These are phyloP conservation scores for Probaryconus sp. DNA, from an alignment of 1,140 invertebrate genomes.

Conservation along the genomic window DNA sequence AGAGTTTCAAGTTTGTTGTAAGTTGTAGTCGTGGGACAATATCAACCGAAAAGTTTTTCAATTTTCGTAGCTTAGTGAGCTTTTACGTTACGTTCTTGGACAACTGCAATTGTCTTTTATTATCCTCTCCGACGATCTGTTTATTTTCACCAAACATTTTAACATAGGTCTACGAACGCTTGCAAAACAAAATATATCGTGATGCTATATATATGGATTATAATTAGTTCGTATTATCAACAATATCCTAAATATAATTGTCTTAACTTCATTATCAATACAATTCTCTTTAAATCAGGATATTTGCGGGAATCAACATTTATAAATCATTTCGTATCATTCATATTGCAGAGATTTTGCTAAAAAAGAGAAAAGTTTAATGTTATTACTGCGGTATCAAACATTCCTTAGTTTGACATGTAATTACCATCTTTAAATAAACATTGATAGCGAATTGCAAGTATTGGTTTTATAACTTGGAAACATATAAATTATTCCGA, in stretches of 20 bases:
- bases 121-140: constrained; percentile 56
- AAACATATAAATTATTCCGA: constrained; percentile 45
- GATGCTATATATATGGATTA: constrained; percentile 38
- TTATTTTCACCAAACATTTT: constrained; percentile 53
- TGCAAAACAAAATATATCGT: constrained; percentile 16
- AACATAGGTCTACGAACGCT: constrained; percentile 26
- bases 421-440: constrained; percentile 55
- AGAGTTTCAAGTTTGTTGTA: constrained; percentile 70
- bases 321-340: constrained; percentile 49
- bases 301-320: constrained; percentile 44
- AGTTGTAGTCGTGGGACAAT: constrained; percentile 72
- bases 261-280: constrained; percentile 52
- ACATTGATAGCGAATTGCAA: constrained; percentile 28
- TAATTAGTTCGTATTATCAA: constrained; percentile 38
- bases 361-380: constrained; percentile 57
- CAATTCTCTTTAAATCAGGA: constrained; percentile 13
- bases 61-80: constrained; percentile 71
- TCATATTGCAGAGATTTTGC: constrained; percentile 48
- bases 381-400: constrained; percentile 39
- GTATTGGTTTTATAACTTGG: constrained; percentile 24
- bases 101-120: constrained; percentile 50
- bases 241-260: constrained; percentile 58
- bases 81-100: constrained; percentile 30
- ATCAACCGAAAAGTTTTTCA: constrained; percentile 77
- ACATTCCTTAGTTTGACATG: constrained; percentile 51